Evolutionary conservation across 2,113 vertebrate species (phyloP).

Genomic region (Ptyas mucosa): DNA sequence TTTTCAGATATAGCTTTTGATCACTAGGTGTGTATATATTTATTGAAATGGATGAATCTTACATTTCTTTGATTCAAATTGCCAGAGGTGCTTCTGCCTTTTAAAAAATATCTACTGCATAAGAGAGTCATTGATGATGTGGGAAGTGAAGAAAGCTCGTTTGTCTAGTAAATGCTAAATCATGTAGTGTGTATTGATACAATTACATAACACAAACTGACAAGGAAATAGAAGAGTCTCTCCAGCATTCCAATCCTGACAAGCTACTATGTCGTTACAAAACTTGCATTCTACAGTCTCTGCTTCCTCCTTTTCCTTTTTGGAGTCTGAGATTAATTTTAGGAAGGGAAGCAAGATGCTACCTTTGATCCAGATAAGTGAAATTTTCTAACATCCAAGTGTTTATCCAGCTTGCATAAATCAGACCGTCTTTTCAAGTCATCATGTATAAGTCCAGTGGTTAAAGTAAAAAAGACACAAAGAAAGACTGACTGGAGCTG

Average conservation of each 20-base stretch:
- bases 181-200: constrained; percentile 37
- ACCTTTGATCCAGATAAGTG: constrained; percentile 56
- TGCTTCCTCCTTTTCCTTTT: constrained; percentile 71
- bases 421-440: constrained; percentile 49
- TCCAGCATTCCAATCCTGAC: constrained; percentile 35
- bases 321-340: constrained; percentile 53
- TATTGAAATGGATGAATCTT: accelerated
- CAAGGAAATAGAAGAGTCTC: constrained; percentile 60
- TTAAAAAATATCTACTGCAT: constrained; percentile 18
- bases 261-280: constrained; percentile 26
- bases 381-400: constrained; percentile 18
- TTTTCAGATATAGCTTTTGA: not conserved
- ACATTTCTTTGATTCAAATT: accelerated
- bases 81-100: constrained; percentile 21
- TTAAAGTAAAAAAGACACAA: constrained; percentile 56
- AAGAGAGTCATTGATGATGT: constrained; percentile 42
- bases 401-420: constrained; percentile 67
- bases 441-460: constrained; percentile 49
- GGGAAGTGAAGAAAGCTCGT: constrained; percentile 52
- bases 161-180: constrained; percentile 44
- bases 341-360: constrained; percentile 44
- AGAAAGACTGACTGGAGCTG: constrained; percentile 41
- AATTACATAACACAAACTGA: constrained; percentile 59
- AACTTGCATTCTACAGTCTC: constrained; percentile 50
- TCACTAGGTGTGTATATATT: not conserved